These are phyloP conservation scores for Silvanus unidentatus DNA, from an alignment of 2,888 invertebrate genomes.

Conservation along the genomic window DNA sequence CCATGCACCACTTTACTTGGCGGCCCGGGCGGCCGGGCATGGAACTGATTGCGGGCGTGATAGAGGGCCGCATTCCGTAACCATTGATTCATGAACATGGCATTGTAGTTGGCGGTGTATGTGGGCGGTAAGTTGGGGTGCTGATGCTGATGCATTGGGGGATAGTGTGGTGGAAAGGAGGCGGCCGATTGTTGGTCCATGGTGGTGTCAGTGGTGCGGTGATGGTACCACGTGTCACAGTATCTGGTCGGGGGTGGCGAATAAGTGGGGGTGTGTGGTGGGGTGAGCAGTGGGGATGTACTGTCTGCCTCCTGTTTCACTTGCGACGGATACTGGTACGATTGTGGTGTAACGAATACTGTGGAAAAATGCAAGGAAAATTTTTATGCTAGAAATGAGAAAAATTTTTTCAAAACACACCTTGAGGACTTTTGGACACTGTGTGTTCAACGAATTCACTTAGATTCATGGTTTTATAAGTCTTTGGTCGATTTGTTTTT, in stretches of 20 bases:
- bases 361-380: no score
- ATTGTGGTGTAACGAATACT: no score
- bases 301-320: conserved; percentile 43
- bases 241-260: conserved; percentile 40
- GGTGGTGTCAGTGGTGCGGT: conserved; percentile 23
- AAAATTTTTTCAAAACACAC: conserved; percentile 9
- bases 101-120: conserved; percentile 41
- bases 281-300: conserved; percentile 56
- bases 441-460: conserved; percentile 13
- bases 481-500: no score
- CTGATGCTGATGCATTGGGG: not conserved
- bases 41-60: conserved; percentile 45
- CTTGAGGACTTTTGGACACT: conserved; percentile 10
- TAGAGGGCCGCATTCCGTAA: conserved; percentile 66
- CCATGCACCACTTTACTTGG: conserved; percentile 31
- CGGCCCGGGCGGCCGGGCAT: conserved; percentile 49
- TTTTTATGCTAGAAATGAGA: no score
- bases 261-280: conserved; percentile 68
- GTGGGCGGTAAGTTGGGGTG: no score
- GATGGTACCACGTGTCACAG: conserved; percentile 2
- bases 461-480: conserved; percentile 16
- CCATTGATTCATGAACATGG: conserved; percentile 68
- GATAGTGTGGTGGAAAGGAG: no score
- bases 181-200: not conserved
- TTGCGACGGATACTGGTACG: conserved; percentile 16